Base-by-base conservation (phyloP, 2,888 invertebrate species). In the Lochmaea capreae region DNA sequence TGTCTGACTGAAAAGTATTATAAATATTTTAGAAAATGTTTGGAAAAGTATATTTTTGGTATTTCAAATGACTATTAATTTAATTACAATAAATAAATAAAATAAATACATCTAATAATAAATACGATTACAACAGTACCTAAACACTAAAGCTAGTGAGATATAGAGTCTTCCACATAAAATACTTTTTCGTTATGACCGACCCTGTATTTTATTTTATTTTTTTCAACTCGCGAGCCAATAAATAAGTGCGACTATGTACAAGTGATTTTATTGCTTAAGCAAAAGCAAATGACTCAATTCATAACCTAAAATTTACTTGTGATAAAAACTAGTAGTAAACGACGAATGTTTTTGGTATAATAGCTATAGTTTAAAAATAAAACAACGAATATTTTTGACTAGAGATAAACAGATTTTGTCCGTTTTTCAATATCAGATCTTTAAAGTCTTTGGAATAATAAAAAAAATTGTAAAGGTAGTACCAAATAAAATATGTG, bases 61-160 rank as follows among this genome's bases (percentile, higher is more conserved):
- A 46, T 12, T 46, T 46, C 14, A 46, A 46, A 14, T 12, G 46
- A 46, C 14, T 33, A 61, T 12, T 61, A 61, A 61, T 33, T 61
- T 61, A 39, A 33, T 33, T 61, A 14, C 33, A 61, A 33, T 61
- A 43, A 63, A 71, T 71, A 71, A 65, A 71, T 42, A 33, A 65
- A 65, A 65, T 71, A 71, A 71, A 71, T 71, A 71, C 42, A 18
- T 57, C 22, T 14, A 71, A 63, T 14, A 71, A 63, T 70, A 70
- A 70, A 63, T 71, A 71, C 16, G 65, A 12, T 10, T 63, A 42
- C 62, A 63, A 63, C 59, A 33, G 22, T 52, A 33, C 33, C 33
- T 33, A 49, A 46, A 18, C 57, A 39, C 52, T 54, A 70, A 62
- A 52, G 16, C 63, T 54, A 70, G 63, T 69, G 68, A 62, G 52